Evolutionary conservation across 1,140 invertebrate species (phyloP).

Genomic region (Lanistes nyassanus): DNA sequence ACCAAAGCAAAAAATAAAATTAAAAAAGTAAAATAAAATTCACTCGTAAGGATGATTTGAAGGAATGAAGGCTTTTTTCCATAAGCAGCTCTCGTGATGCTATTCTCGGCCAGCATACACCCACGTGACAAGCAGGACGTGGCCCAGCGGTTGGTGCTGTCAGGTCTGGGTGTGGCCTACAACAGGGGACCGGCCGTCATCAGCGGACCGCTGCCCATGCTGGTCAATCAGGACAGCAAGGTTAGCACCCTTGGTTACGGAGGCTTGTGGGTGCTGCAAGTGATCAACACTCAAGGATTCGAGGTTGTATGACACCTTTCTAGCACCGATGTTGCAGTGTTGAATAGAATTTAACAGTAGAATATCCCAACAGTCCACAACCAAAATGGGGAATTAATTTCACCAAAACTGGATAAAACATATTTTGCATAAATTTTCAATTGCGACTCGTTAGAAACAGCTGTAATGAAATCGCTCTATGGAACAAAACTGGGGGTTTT

Average conservation of each 20-base stretch:
- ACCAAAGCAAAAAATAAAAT: neutral
- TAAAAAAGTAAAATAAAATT: neutral
- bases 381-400: too few relatives aligned
- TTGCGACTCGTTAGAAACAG: too few relatives aligned
- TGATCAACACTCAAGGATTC: slow-evolving; percentile 6
- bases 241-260: slow-evolving; percentile 7
- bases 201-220: slow-evolving; percentile 29
- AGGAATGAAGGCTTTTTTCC: too few relatives aligned
- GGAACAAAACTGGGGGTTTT: too few relatives aligned
- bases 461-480: too few relatives aligned
- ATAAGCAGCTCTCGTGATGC: neutral
- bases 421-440: too few relatives aligned
- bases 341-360: too few relatives aligned
- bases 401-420: too few relatives aligned
- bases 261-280: neutral
- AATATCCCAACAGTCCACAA: too few relatives aligned
- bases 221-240: neutral
- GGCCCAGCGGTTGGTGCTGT: slow-evolving; percentile 39
- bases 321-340: too few relatives aligned
- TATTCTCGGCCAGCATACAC: slow-evolving; percentile 46
- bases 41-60: too few relatives aligned
- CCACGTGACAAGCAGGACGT: slow-evolving; percentile 55
- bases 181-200: slow-evolving; percentile 5
- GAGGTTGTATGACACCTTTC: neutral
- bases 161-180: slow-evolving; percentile 51